phyloP scores from a whole-genome alignment of 2,797 vertebrate species.

The Tokudaia tokunoshimensis region DNA sequence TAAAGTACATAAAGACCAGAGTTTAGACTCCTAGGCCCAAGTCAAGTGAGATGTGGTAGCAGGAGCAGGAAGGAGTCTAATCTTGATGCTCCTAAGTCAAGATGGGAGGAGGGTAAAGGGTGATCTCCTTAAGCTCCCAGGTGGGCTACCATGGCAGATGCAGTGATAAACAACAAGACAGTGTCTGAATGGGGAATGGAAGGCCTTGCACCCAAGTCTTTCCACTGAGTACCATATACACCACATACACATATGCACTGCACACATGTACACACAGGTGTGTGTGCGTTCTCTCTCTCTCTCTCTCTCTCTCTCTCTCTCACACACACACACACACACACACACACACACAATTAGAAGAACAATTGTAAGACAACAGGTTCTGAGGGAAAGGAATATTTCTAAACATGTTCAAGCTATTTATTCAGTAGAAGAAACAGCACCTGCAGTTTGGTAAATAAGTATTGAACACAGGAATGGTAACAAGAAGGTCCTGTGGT shows the following conservation, averaged over 20 bases:
- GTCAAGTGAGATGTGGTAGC: neutral
- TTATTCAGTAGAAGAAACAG: neutral
- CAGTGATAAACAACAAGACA: neutral
- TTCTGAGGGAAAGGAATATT: neutral
- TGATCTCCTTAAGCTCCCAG: neutral
- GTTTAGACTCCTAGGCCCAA: neutral
- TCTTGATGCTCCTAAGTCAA: neutral
- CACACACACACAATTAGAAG: neutral
- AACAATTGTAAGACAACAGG: neutral
- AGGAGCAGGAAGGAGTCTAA: neutral
- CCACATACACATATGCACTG: too few relatives aligned
- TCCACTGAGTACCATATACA: neutral
- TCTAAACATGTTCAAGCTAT: neutral
- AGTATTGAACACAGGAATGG: neutral
- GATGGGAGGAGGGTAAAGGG: neutral
- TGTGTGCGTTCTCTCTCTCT: neutral
- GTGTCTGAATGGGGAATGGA: neutral
- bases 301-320: too few relatives aligned
- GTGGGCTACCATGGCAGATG: neutral
- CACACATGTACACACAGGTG: neutral
- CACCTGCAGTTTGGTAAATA: neutral
- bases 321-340: too few relatives aligned
- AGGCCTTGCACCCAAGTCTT: neutral
- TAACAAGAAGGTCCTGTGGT: neutral
- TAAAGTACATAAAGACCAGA: neutral